Percentiles rank a stretch among this genome's conserved stretches.
Conservation (phyloP, 2,113 vertebrate genomes). For the Thamnophis sirtalis region DNA sequence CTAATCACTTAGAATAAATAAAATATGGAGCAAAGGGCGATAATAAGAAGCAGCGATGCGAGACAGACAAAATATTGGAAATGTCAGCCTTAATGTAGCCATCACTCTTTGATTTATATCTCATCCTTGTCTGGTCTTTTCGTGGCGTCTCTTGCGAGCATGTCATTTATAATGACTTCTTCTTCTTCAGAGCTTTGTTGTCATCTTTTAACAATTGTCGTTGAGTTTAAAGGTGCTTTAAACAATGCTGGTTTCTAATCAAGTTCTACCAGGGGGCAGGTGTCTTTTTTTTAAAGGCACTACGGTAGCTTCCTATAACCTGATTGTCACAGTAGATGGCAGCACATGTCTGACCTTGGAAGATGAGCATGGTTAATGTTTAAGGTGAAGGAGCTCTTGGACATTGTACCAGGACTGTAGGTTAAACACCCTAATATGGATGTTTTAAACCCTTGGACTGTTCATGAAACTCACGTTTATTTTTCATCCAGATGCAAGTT, state of each 20-base stretch:
- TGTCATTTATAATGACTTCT: conserved; percentile 36
- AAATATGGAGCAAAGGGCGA: conserved; percentile 28
- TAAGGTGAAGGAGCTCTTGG: background rate
- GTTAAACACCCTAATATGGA: background rate
- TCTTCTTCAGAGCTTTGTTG: conserved; percentile 13
- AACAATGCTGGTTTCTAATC: conserved; percentile 19
- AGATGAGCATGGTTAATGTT: background rate
- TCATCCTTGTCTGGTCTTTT: conserved; percentile 4
- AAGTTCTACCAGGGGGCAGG: background rate
- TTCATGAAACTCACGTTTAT: background rate
- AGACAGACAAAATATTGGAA: conserved; percentile 42
- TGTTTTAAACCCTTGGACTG: background rate
- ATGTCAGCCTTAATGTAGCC: conserved; percentile 37
- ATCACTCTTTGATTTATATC: conserved; percentile 46
- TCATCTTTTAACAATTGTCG: conserved; percentile 9
- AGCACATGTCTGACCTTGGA: background rate
- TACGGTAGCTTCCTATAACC: background rate
- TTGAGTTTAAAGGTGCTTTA: conserved; percentile 22
- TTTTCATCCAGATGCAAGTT: background rate
- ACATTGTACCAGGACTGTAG: background rate
- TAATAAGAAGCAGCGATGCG: conserved; percentile 35
- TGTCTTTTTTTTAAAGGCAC: background rate
- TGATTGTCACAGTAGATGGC: background rate
- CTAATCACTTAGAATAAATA: conserved; percentile 33
- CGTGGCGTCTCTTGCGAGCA: conserved; percentile 15